Evolutionary conservation across 2,797 vertebrate genomes (phyloP), one percentile per base, ranked within the genome.

Genomic region (Dallia pectoralis): DNA sequence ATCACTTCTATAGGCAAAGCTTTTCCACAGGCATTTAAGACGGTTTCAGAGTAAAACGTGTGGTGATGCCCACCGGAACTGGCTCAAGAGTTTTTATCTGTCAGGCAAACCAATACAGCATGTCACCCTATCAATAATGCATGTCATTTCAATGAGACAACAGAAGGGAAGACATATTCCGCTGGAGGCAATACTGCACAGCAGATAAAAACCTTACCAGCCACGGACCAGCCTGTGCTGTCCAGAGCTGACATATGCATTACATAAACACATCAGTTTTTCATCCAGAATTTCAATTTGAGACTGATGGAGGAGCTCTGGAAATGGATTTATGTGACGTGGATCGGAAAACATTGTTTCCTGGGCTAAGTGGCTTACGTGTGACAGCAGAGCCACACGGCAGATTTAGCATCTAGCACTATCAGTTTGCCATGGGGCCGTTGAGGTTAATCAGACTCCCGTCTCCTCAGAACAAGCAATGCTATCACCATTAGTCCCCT

Each of bases 131-230:
- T 82, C 82, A 86, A 86, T 86, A 86, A 82, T 82, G 72, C 62
- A 75, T 76, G 74, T 84, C 79, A 74, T 79, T 81, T 77, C 82
- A 82, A 84, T 77, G 72, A 81, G 82, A 81, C 82, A 76, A 70
- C 30, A 3, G 48, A 27, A 27, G 67, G 22, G 40, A 47, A 79
- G 77, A 74, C 78, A 79, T 82, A 84, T 81, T 84, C 80, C 74
- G 77, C 72, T 78, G 70, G 77, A 77, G 75, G 66, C 80, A 81
- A 81, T 84, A 81, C 67, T 63, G 69, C 62, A 76, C 61, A 36
- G 79, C 80, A 82, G 78, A 75, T 82, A 16, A 65, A 15, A 59
- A 25, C 25, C 11, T 59, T 8, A 59, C 53, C 25, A 25, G 22
- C 53, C 15, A 0, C 14, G 16, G 40, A 48, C 22, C 25, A 15